Evolutionary conservation across 2,113 vertebrate genomes (phyloP).

Genomic region (Embiotoca jacksoni): DNA sequence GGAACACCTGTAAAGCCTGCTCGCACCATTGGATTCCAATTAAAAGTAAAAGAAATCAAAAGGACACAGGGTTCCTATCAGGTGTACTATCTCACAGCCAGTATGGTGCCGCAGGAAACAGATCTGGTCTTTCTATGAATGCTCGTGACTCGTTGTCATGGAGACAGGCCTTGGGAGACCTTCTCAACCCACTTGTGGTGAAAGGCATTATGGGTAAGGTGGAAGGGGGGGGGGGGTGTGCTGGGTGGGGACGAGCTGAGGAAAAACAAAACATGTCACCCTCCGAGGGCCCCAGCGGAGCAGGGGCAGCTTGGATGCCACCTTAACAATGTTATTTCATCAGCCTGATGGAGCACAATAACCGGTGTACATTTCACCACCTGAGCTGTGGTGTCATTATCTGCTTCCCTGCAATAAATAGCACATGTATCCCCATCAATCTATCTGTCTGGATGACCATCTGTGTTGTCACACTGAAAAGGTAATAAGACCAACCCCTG

Average conservation of each 20-base stretch:
- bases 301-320: constrained; percentile 61
- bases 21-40: constrained; percentile 4
- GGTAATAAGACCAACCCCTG: constrained; percentile 72
- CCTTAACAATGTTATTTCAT: constrained; percentile 77
- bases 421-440: constrained; percentile 72
- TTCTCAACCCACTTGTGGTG: constrained; percentile 68
- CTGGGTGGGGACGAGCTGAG: constrained; percentile 30
- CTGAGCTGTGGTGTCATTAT: constrained; percentile 79
- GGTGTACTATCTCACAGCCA: constrained; percentile 42
- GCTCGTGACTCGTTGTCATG: constrained; percentile 72
- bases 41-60: constrained; percentile 23
- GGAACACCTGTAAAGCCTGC: not conserved
- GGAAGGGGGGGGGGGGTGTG: not conserved
- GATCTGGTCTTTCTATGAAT: constrained; percentile 56
- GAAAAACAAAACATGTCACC: constrained; percentile 78
- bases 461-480: constrained; percentile 72
- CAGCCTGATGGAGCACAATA: constrained; percentile 77
- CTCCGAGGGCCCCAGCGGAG: constrained; percentile 53
- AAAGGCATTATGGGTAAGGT: constrained; percentile 70
- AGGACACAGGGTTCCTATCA: constrained; percentile 26
- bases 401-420: constrained; percentile 63
- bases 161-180: constrained; percentile 74
- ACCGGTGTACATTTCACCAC: constrained; percentile 77
- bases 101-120: constrained; percentile 54
- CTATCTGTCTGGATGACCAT: constrained; percentile 74